These are phyloP conservation scores for Drosophila nebulosa DNA, from an alignment of 1,140 invertebrate genomes.

Conservation along the genomic window DNA sequence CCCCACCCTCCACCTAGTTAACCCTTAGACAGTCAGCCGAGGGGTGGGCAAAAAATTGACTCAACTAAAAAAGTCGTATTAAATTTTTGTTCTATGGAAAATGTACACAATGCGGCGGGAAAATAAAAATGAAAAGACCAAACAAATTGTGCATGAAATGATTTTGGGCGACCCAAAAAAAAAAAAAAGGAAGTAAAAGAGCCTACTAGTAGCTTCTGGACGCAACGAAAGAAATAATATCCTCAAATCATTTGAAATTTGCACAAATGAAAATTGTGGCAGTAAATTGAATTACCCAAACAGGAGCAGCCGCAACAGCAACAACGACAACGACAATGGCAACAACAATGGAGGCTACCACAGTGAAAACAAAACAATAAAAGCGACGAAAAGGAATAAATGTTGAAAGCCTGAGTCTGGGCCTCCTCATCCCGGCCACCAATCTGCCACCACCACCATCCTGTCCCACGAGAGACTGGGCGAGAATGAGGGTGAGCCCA, in stretches of 20 bases:
- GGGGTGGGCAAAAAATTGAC: slow-evolving; percentile 53
- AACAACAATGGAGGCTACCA: slow-evolving; percentile 43
- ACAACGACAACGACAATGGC: slow-evolving; percentile 22
- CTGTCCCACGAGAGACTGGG: background rate
- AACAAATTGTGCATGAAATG: slow-evolving; percentile 78
- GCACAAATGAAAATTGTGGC: slow-evolving; percentile 73
- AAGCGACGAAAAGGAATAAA: slow-evolving; percentile 53
- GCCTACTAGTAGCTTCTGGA: background rate
- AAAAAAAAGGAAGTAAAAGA: slow-evolving; percentile 8
- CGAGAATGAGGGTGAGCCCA: background rate
- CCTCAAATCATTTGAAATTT: slow-evolving; percentile 62
- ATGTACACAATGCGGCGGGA: slow-evolving; percentile 62
- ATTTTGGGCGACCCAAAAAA: slow-evolving; percentile 6
- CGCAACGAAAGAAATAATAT: slow-evolving; percentile 5
- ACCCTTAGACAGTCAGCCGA: background rate
- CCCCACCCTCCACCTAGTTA: background rate
- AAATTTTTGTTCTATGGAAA: slow-evolving; percentile 59
- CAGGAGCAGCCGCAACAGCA: slow-evolving; percentile 22
- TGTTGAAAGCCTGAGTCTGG: slow-evolving; percentile 49
- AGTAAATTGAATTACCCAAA: slow-evolving; percentile 76
- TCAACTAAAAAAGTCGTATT: slow-evolving; percentile 52
- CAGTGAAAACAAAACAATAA: slow-evolving; percentile 77
- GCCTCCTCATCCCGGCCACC: background rate
- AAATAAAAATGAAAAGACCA: slow-evolving; percentile 73
- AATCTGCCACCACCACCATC: background rate